Conservation (phyloP, 2,113 vertebrate genomes). For the Lepisosteus oculatus region DNA sequence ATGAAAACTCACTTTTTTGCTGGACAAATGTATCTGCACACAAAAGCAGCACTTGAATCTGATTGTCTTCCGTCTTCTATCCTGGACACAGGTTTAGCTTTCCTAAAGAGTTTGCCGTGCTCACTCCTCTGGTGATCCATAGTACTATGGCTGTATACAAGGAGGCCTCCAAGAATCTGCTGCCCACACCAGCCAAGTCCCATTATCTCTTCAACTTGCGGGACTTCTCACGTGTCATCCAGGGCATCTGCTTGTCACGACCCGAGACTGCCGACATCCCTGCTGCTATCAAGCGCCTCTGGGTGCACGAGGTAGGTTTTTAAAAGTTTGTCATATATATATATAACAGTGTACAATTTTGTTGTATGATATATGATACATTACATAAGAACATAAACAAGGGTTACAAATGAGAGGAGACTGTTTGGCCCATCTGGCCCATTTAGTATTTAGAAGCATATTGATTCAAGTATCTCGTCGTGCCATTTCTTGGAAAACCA, state of each 20-base stretch:
- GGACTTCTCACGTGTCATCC: constrained; percentile 85
- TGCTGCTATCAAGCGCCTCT: constrained; percentile 77
- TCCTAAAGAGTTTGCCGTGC: constrained; percentile 60
- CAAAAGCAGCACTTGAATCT: too few relatives aligned
- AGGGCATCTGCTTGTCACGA: constrained; percentile 82
- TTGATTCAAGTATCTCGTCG: too few relatives aligned
- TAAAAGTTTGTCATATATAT: too few relatives aligned
- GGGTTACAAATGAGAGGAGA: too few relatives aligned
- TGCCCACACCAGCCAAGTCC: constrained; percentile 85
- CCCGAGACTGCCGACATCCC: constrained; percentile 74
- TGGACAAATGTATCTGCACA: too few relatives aligned
- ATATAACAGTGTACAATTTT: too few relatives aligned
- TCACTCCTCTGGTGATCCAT: constrained; percentile 73
- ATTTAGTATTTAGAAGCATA: too few relatives aligned
- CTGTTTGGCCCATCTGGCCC: too few relatives aligned
- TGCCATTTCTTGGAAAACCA: too few relatives aligned
- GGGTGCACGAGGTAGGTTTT: constrained; percentile 83
- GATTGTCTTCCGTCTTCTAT: background rate
- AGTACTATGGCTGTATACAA: constrained; percentile 78
- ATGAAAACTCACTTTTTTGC: too few relatives aligned
- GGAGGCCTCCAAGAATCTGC: constrained; percentile 81
- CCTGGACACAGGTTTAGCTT: constrained; percentile 70
- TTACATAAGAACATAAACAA: too few relatives aligned
- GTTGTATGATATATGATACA: too few relatives aligned
- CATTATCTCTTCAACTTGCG: constrained; percentile 90